These are phyloP conservation scores for Streptopelia turtur DNA, from an alignment of 2,797 vertebrate genomes.

Conservation along the genomic window DNA sequence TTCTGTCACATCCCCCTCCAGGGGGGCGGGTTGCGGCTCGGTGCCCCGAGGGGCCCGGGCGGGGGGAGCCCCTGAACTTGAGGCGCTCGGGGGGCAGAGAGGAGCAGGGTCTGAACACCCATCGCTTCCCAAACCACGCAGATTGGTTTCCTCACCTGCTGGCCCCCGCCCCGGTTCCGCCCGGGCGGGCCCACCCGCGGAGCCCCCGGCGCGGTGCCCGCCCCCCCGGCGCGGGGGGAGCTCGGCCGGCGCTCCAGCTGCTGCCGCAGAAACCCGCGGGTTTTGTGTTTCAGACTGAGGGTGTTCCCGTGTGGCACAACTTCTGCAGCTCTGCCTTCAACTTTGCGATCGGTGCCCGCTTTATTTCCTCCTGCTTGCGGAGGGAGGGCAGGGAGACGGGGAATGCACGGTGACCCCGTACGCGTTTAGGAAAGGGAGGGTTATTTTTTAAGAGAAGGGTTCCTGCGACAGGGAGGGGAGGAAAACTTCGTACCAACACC, in stretches of 20 bases:
- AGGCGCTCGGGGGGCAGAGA: neutral
- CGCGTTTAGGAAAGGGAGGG: neutral
- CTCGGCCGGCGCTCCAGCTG: neutral
- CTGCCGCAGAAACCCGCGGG: neutral
- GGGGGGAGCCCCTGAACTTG: neutral
- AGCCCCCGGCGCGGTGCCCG: neutral
- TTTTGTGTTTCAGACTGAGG: neutral
- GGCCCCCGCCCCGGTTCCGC: neutral
- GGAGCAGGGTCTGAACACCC: neutral
- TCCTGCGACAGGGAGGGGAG: neutral
- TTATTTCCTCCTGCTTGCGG: neutral
- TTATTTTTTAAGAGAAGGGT: neutral
- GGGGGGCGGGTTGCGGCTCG: neutral
- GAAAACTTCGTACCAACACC: slow-evolving; percentile 5
- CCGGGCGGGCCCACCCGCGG: neutral
- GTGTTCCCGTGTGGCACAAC: neutral
- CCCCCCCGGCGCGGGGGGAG: neutral
- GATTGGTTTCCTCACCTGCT: neutral
- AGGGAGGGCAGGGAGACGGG: neutral
- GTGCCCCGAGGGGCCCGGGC: neutral
- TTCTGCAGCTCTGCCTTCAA: neutral
- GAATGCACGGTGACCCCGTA: neutral
- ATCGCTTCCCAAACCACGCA: fast-evolving
- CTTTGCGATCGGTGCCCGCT: neutral
- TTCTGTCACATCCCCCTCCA: neutral